These are phyloP conservation scores for Dendronephthya gigantea DNA, from an alignment of 64 coral and sea anemone genomes.

Conservation along the genomic window DNA sequence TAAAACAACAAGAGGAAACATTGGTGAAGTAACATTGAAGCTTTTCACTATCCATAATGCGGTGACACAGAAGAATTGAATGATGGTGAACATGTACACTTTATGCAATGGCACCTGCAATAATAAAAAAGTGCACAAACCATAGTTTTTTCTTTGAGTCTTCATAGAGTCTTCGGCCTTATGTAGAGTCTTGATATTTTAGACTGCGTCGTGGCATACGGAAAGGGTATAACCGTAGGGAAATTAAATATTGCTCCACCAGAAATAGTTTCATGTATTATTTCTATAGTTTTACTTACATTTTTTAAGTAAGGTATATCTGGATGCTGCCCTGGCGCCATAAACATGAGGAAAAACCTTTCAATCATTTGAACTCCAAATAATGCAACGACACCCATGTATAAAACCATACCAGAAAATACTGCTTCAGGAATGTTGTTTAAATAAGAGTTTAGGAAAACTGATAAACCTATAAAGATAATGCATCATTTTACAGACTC, in stretches of 20 bases:
- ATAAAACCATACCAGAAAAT: slow-evolving; percentile 18
- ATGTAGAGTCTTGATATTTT: too few species aligned
- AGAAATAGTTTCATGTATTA: too few species aligned
- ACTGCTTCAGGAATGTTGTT: slow-evolving; percentile 1
- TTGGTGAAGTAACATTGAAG: neutral
- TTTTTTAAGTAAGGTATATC: neutral
- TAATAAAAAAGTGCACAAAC: too few species aligned
- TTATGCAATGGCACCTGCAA: neutral
- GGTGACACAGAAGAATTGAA: neutral
- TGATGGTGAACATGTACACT: slow-evolving; percentile 7
- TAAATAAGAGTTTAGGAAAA: neutral
- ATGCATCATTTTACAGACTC: neutral
- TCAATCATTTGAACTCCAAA: slow-evolving; percentile 18
- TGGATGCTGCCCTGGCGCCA: slow-evolving; percentile 13
- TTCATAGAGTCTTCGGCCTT: too few species aligned
- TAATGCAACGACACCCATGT: neutral
- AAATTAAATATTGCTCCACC: too few species aligned
- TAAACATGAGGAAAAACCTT: slow-evolving; percentile 13
- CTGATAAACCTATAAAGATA: neutral
- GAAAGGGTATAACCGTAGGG: too few species aligned
- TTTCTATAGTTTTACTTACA: too few species aligned
- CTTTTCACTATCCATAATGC: neutral
- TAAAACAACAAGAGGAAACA: neutral
- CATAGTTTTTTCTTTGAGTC: too few species aligned
- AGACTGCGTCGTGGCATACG: too few species aligned